A percentile compares a stretch with the other conserved stretches of the same genome.
These are phyloP conservation scores for Zeus faber DNA, from an alignment of 2,113 vertebrate genomes.

Conservation along the genomic window DNA sequence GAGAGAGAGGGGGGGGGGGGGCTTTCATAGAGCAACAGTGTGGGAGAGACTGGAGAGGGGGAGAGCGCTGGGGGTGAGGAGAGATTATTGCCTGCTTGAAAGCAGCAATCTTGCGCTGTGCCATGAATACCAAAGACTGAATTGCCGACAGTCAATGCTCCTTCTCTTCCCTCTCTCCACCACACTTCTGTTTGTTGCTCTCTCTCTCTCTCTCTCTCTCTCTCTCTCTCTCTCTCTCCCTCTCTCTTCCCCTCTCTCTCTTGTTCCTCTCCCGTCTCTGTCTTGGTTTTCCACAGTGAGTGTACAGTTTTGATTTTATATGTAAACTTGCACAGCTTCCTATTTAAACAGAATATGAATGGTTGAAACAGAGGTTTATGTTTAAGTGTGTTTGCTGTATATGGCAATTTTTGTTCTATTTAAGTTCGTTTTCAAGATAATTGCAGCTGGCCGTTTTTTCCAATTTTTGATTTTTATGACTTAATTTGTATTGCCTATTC, in stretches of 20 bases:
- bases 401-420: too few relatives aligned
- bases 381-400: too few relatives aligned
- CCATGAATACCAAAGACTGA: conserved; percentile 59
- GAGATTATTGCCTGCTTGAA: conserved; percentile 60
- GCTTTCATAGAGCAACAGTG: conserved; percentile 54
- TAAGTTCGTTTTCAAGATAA: too few relatives aligned
- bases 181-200: not conserved
- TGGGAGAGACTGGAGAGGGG: conserved; percentile 19
- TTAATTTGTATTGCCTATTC: too few relatives aligned
- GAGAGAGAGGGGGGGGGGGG: not conserved
- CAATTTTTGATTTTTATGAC: too few relatives aligned
- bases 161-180: not conserved
- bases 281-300: too few relatives aligned
- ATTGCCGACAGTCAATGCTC: conserved; percentile 28
- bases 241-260: not conserved
- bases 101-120: conserved; percentile 57
- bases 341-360: too few relatives aligned
- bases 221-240: not conserved
- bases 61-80: not conserved
- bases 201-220: not conserved
- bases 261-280: too few relatives aligned
- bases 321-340: too few relatives aligned
- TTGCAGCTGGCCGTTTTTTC: too few relatives aligned
- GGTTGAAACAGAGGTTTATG: too few relatives aligned
- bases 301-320: too few relatives aligned